Conservation (phyloP, 2,888 invertebrate genomes). For the Temnothorax rugatulus region DNA sequence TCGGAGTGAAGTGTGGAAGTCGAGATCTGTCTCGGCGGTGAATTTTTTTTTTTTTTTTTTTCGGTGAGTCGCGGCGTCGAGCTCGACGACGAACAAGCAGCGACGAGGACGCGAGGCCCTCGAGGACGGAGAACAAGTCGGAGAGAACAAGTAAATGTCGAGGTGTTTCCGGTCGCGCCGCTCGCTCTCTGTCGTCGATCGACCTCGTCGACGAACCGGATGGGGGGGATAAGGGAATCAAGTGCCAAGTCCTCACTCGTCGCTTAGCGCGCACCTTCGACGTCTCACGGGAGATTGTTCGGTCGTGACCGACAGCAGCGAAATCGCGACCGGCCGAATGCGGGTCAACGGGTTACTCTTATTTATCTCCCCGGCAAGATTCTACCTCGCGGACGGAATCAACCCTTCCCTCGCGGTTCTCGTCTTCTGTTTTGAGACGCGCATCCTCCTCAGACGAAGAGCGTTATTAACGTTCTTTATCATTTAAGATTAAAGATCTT, state of each 20-base stretch:
- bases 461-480: background rate
- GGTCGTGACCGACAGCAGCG: slow-evolving; percentile 19
- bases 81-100: slow-evolving; percentile 71
- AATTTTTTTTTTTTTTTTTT: background rate
- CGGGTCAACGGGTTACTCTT: slow-evolving; percentile 35
- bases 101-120: slow-evolving; percentile 39
- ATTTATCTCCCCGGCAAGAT: background rate
- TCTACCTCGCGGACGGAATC: background rate
- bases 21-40: slow-evolving; percentile 76
- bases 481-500: background rate
- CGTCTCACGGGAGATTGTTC: slow-evolving; percentile 48
- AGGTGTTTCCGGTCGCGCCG: slow-evolving; percentile 34
- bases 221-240: slow-evolving; percentile 35
- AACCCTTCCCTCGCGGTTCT: background rate
- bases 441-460: background rate
- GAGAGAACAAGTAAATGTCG: slow-evolving; percentile 6
- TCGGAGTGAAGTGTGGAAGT: slow-evolving; percentile 86
- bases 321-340: slow-evolving; percentile 38
- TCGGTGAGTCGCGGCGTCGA: slow-evolving; percentile 72
- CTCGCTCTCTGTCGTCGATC: slow-evolving; percentile 69
- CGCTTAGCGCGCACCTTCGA: slow-evolving; percentile 20
- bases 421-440: no score
- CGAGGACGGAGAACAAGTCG: slow-evolving; percentile 32
- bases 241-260: slow-evolving; percentile 51
- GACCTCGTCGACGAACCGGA: slow-evolving; percentile 70